phyloP scores from a whole-genome alignment of 2,797 vertebrate species.

The Cryptoprocta ferox region DNA sequence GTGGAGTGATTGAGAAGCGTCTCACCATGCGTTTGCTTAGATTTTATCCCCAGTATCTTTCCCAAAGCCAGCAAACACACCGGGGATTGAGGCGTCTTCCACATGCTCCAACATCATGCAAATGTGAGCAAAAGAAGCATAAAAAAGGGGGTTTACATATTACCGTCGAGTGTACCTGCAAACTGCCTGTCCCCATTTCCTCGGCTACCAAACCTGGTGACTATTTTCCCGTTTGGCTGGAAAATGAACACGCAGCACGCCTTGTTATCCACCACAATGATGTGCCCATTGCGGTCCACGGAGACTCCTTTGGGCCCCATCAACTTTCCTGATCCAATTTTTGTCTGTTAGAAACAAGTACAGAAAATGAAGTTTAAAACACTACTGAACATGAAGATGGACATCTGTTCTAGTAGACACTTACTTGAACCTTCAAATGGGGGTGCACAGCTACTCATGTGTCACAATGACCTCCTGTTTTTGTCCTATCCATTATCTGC shows the following conservation, averaged over 20 bases:
- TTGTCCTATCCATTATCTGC: neutral
- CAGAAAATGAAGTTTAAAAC: neutral
- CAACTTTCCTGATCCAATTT: conserved; percentile 97
- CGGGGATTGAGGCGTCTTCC: conserved; percentile 59
- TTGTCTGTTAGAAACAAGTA: conserved; percentile 88
- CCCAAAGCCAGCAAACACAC: conserved; percentile 1
- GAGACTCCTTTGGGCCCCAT: conserved; percentile 99
- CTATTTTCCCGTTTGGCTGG: conserved; percentile 97
- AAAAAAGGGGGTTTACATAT: conserved; percentile 87
- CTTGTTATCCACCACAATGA: conserved; percentile 99
- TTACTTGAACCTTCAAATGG: neutral
- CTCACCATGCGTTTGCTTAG: neutral
- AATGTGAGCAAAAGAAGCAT: conserved; percentile 83
- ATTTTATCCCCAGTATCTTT: conserved; percentile 9
- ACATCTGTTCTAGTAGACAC: neutral
- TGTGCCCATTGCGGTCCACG: conserved; percentile 96
- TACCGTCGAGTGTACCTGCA: conserved; percentile 95
- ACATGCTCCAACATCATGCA: conserved; percentile 86
- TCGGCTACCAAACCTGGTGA: conserved; percentile 97
- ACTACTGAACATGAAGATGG: rapidly evolving
- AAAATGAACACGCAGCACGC: conserved; percentile 99
- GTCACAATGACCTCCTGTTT: neutral
- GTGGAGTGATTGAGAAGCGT: neutral
- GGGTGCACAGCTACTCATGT: neutral
- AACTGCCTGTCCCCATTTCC: conserved; percentile 99